These are phyloP conservation scores for Cliona cf. orientalis DNA, from an alignment of 37 sponge, comb jelly and placozoan species.

Conservation along the genomic window DNA sequence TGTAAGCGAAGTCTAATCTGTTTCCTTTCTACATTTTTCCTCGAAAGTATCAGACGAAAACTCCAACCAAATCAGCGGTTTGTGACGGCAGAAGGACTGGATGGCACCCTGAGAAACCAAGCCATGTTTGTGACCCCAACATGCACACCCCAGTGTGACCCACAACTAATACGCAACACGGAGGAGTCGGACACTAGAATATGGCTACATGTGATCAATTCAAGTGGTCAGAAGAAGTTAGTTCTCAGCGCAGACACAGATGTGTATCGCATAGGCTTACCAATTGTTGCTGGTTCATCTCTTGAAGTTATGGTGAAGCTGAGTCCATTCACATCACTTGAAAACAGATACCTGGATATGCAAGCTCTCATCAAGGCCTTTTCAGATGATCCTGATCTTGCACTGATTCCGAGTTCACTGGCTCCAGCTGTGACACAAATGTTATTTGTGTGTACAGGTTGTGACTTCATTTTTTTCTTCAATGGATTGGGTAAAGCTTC, in stretches of 20 bases:
- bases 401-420: not conserved
- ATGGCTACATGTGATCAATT: slow-evolving; percentile 16
- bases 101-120: not conserved
- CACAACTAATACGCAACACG: slow-evolving; percentile 2
- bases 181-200: slow-evolving; percentile 37
- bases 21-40: not conserved
- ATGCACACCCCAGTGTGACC: not conserved
- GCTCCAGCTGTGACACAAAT: not conserved
- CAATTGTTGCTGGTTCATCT: slow-evolving; percentile 8
- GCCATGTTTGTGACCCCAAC: not conserved
- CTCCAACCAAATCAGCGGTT: slow-evolving; percentile 1
- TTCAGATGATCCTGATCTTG: slow-evolving; percentile 30
- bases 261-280: slow-evolving; percentile 34
- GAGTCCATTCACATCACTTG: not conserved
- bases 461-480: slow-evolving; percentile 46
- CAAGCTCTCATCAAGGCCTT: not conserved
- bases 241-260: slow-evolving; percentile 26
- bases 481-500: slow-evolving; percentile 21
- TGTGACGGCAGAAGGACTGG: slow-evolving; percentile 16
- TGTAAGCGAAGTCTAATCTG: slow-evolving; percentile 26
- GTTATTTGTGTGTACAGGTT: slow-evolving; percentile 22
- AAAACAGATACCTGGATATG: not conserved
- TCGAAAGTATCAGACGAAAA: not conserved
- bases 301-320: not conserved
- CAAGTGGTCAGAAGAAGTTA: not conserved